Evolutionary conservation across 2,113 vertebrate genomes (phyloP), one percentile per base, ranked within the genome.

Genomic region (Corythornis madagascariensis): DNA sequence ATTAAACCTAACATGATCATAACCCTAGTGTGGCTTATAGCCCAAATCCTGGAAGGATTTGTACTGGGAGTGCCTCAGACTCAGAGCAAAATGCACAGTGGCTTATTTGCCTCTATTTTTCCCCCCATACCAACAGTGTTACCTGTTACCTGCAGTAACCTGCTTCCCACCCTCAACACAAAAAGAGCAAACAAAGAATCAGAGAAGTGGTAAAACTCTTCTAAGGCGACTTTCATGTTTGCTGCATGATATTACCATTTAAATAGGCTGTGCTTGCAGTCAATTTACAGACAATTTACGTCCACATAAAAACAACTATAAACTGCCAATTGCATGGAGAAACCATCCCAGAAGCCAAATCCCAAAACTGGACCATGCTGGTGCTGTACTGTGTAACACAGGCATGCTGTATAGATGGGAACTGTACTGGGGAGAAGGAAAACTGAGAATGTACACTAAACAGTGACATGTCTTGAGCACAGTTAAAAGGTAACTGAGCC

Each of bases 221-320:
- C 0, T 4, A 56, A 40, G 42, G 17, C 0, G 4, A 31, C 43
- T 78, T 57, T 43, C 24, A 24, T 22, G 7, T 6, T 9, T 1
- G 45, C 45, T 10, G 6, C 8, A 4, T 3, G 28, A 15, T 19
- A 21, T 9, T 8, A 31, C 14, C 5, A 9, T 12, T 61, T n/a
- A 38, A 35, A 33, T 13, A 18, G 38, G 26, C 10, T 43, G 53
- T 13, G 22, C 33, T 16, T 43, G 43, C 63, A 22, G 47, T 18
- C 38, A 38, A 38, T 38, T 38, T 14, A 21, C 22, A 7, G 17
- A 7, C 50, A 66, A 45, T 31, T 50, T 9, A 50, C 9, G 78
- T 10, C 71, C 11, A 9, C 0, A 2, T 11, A 28, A 56, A 67
- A 50, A 45, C 4, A 6, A 24, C 20, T 18, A 5, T 1, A 5